A percentile compares a stretch with the other conserved stretches of the same genome.
These are phyloP conservation scores for Notothenia rossii DNA, from an alignment of 2,113 vertebrate genomes.

Conservation along the genomic window DNA sequence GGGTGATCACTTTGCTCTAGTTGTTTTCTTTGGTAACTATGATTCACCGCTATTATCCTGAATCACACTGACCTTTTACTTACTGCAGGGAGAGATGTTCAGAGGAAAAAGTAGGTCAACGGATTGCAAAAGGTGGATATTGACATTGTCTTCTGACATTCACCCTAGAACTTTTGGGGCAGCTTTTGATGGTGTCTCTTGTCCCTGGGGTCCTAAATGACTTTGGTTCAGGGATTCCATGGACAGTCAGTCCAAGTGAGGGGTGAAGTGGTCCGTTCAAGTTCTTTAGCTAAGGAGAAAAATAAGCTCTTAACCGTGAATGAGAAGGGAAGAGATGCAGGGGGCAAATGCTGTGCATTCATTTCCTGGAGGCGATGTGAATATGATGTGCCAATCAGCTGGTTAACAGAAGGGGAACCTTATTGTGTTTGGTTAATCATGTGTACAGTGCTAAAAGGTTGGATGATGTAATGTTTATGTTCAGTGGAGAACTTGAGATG, in stretches of 20 bases:
- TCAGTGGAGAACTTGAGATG: not conserved
- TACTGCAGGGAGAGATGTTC: not conserved
- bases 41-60: constrained; percentile 5
- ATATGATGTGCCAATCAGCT: constrained; percentile 13
- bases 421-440: constrained; percentile 19
- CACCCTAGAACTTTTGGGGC: not conserved
- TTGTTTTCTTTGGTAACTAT: constrained; percentile 24
- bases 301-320: constrained; percentile 8
- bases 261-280: not conserved
- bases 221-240: constrained; percentile 1
- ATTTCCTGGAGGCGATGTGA: constrained; percentile 32
- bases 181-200: constrained; percentile 9
- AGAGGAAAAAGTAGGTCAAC: not conserved
- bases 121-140: not conserved
- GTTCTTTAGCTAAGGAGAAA: constrained; percentile 11
- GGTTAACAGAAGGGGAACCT: constrained; percentile 25
- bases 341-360: constrained; percentile 18
- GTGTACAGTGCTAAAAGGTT: not conserved
- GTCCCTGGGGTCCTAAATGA: constrained; percentile 10
- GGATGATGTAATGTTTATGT: not conserved
- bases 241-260: constrained; percentile 3
- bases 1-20: constrained; percentile 7
- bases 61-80: not conserved
- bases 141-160: not conserved
- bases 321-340: constrained; percentile 19